Conservation (phyloP, 1,140 invertebrate species). For the Macrosteles quadrilineatus region DNA sequence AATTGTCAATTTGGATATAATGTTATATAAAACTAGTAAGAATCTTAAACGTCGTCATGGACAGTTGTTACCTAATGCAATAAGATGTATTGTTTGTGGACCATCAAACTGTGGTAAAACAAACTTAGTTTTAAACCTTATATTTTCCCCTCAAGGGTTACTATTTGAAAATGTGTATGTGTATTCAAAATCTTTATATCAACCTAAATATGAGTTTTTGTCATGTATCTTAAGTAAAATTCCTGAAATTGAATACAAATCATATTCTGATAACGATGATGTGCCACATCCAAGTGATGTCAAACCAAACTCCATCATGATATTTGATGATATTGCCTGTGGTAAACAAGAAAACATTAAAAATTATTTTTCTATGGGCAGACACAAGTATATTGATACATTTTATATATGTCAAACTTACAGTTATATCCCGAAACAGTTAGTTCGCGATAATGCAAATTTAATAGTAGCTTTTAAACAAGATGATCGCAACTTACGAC, state of each 20-base stretch:
- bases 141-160: slow-evolving; percentile 46
- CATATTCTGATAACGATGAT: slow-evolving; percentile 31
- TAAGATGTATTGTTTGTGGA: slow-evolving; percentile 44
- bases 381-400: slow-evolving; percentile 47
- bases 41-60: slow-evolving; percentile 35
- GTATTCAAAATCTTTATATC: slow-evolving; percentile 48
- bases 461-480: slow-evolving; percentile 50
- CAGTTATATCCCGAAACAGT: slow-evolving; percentile 48
- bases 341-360: slow-evolving; percentile 31
- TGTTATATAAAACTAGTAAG: not conserved
- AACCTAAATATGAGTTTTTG: slow-evolving; percentile 47
- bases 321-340: slow-evolving; percentile 49
- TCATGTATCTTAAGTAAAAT: slow-evolving; percentile 41
- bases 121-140: slow-evolving; percentile 45
- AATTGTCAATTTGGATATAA: slow-evolving; percentile 1
- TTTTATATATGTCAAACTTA: slow-evolving; percentile 52
- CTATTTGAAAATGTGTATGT: slow-evolving; percentile 50
- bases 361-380: slow-evolving; percentile 48
- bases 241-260: slow-evolving; percentile 31
- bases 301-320: slow-evolving; percentile 44
- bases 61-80: slow-evolving; percentile 38
- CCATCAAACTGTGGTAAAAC: slow-evolving; percentile 49
- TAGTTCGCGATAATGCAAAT: slow-evolving; percentile 50
- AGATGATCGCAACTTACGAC: slow-evolving; percentile 49
- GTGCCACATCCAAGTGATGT: slow-evolving; percentile 35